Evolutionary conservation across 2,113 vertebrate genomes (phyloP), one percentile per base, ranked within the genome.

Genomic region (Boulengeromyrus knoepffleri): DNA sequence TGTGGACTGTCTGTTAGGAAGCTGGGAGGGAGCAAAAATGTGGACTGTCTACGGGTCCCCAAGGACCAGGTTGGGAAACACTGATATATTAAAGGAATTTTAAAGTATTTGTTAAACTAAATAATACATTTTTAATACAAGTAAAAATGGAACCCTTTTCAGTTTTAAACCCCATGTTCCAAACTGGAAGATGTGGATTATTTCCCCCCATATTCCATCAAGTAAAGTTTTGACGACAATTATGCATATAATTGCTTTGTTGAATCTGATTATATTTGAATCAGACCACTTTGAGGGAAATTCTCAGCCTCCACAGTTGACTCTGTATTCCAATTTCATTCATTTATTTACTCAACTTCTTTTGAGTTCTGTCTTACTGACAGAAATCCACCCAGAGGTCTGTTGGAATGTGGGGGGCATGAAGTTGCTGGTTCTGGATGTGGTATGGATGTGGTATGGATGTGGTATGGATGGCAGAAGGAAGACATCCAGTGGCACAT

Each of bases 191-290:
- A 52, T 36, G 31, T 36, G n/a, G 49, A 56, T 53, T 87, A 87
- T 53, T 24, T 87, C 85, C n/a, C 10, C 31, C 42, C 24, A 27
- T 17, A 19, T 50, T 47, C 45, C n/a, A 47, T 50, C n/a, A 50
- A 85, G 4, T 47, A 47, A 85, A 85, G 84, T 56, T 87, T 87
- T 53, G 85, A 52, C 3, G 49, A 36, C 49, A 87, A 49, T 52
- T 52, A 87, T 52, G 85, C 24, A n/a, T 87, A 52, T 36, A 31
- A 87, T 52, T 13, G 47, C 46, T 87, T 53, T 27, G 27, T 87
- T 87, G n/a, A 50, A 87, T 87, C 9, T 52, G 46, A 87, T 87
- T 87, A 52, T 36, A 52, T 52, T 87, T 50, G 85, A 87, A 49
- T 87, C 47, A 17, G 24, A 53, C 85, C 49, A 52, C 45, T 53